phyloP scores from a whole-genome alignment of 2,888 invertebrate genomes.

The Drosophila bunnanda region DNA sequence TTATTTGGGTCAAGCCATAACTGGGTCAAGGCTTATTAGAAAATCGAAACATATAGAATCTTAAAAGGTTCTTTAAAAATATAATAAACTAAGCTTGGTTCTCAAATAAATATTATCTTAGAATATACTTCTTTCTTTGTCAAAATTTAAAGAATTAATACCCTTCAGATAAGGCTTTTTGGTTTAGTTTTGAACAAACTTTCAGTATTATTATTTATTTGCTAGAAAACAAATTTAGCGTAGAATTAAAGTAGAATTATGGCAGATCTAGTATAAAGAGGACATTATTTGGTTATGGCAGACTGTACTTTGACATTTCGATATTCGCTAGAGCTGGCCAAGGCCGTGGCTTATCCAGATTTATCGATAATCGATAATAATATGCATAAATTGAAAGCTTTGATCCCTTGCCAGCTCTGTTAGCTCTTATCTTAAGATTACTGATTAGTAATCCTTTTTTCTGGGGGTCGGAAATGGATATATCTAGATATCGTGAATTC shows the following conservation, averaged over 20 bases:
- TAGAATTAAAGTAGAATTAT: conserved; percentile 41
- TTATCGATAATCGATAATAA: background rate
- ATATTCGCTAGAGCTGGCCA: background rate
- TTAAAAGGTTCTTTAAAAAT: background rate
- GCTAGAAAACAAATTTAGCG: conserved; percentile 47
- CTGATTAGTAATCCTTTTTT: background rate
- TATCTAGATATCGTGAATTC: background rate
- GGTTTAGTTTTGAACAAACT: conserved; percentile 50
- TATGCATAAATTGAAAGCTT: background rate
- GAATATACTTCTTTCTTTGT: too few species aligned
- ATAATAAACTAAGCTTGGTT: background rate
- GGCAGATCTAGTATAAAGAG: conserved; percentile 38
- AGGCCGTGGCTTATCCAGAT: background rate
- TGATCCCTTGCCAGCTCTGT: background rate
- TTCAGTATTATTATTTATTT: conserved; percentile 51
- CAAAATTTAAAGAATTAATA: too few species aligned
- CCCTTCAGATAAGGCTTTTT: too few species aligned
- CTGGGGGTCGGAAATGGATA: background rate
- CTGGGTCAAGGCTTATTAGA: background rate
- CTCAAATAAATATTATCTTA: background rate
- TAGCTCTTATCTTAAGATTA: background rate
- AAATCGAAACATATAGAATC: background rate
- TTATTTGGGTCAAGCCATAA: background rate
- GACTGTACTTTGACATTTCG: conserved; percentile 2
- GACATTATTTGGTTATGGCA: conserved; percentile 39